Evolutionary conservation across 2,888 invertebrate species (phyloP), one percentile per base, ranked within the genome.

Genomic region (Scotopteryx bipunctaria): DNA sequence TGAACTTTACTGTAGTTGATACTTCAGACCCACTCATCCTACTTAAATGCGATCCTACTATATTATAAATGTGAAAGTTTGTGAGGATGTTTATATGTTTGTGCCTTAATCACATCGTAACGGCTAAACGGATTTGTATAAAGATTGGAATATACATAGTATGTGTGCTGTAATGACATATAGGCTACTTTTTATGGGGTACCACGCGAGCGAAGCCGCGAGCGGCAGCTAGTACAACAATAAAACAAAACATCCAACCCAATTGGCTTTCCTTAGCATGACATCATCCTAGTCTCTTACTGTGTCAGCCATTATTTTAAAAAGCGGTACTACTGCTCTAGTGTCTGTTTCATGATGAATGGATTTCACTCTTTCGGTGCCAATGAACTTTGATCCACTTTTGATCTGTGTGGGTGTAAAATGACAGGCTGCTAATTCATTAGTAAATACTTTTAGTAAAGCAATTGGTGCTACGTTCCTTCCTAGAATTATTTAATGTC

Each of bases 361-460:
- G 81, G 79, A 71, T 86, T 84, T 83, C 81, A 83, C 86, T 84
- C 71, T 74, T 74, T 80, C 64, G 64, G 69, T 78, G 86, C 83
- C 86, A 73, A 76, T 83, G 84, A 87, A 87, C 87, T 87, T 81
- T 84, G 86, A 69, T 78, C 86, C 78, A 79, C 76, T 85, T 88
- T 69, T 61, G 64, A 71, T 69, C 59, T 48, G 69, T 71, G 86
- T 86, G 78, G 83, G 85, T 76, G 83, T 81, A 64, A 76, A 78
- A 78, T 81, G 73, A 73, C 73, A 67, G 66, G 61, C 67, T 65
- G 68, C 71, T 68, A 64, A 69, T 67, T 67, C 59, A 67, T 66
- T 68, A 51, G 62, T 58, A 66, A 64, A 67, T 46, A 48, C 36
- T 64, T 69, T 65, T 64, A 55, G 57, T 57, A 55, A 45, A 58